A percentile compares a stretch with the other conserved stretches of the same genome.
phyloP scores from a whole-genome alignment of 2,888 invertebrate genomes.

The Abscondita cerata region DNA sequence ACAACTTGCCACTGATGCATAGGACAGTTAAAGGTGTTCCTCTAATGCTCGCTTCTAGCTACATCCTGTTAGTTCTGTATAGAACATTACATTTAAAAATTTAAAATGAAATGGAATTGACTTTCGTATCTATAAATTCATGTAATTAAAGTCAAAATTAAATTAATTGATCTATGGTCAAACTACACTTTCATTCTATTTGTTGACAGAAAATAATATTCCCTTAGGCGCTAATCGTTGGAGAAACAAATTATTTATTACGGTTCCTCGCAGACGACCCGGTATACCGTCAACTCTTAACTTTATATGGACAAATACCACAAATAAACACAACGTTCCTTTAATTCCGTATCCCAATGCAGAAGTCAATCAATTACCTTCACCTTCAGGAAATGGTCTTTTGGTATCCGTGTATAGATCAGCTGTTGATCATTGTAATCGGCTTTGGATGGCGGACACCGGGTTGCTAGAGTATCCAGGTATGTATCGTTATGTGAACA shows the following conservation, averaged over 20 bases:
- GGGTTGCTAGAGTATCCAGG: slow-evolving; percentile 74
- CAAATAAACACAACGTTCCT: slow-evolving; percentile 59
- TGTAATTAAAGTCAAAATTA: too few species aligned
- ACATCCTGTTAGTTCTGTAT: too few species aligned
- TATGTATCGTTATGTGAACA: slow-evolving; percentile 40
- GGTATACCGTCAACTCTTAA: slow-evolving; percentile 63
- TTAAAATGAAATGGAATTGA: too few species aligned
- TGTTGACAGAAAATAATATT: slow-evolving; percentile 64
- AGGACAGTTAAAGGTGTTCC: too few species aligned
- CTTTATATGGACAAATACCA: slow-evolving; percentile 54
- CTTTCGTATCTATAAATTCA: too few species aligned
- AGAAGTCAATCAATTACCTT: slow-evolving; percentile 66
- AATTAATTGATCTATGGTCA: too few species aligned
- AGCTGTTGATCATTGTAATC: slow-evolving; percentile 72
- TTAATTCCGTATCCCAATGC: slow-evolving; percentile 65
- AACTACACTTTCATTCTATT: too few species aligned
- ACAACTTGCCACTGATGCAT: too few species aligned
- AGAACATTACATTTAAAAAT: too few species aligned
- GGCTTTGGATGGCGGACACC: slow-evolving; percentile 83
- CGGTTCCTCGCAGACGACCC: slow-evolving; percentile 73
- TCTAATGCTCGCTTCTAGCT: too few species aligned
- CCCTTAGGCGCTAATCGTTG: slow-evolving; percentile 73
- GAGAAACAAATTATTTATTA: slow-evolving; percentile 71
- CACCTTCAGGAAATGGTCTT: slow-evolving; percentile 33
- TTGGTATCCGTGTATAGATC: slow-evolving; percentile 76